Percentiles rank a stretch among this genome's conserved stretches.
Conservation (phyloP, 2,888 invertebrate species). For the Scaptomyza reducta region DNA sequence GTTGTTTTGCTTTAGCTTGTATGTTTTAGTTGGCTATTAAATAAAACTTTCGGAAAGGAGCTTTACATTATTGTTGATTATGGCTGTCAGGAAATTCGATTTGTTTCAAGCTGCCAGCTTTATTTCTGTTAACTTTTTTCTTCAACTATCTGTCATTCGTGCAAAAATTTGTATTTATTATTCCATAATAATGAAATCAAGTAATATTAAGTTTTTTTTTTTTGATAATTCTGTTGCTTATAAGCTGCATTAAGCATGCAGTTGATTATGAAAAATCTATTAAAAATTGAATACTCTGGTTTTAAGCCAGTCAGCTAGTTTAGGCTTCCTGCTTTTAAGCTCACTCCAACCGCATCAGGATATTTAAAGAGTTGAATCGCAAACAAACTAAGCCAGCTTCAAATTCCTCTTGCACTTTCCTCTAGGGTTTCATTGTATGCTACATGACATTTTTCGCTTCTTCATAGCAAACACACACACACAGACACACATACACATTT, state of each 20-base stretch:
- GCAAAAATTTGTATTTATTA: conserved; percentile 5
- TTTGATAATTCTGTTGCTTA: no score
- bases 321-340: not conserved
- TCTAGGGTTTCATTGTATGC: not conserved
- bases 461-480: conserved; percentile 11
- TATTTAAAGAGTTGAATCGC: not conserved
- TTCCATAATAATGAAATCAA: not conserved
- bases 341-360: not conserved
- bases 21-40: conserved; percentile 10
- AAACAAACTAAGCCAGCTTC: conserved; percentile 32
- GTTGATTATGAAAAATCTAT: not conserved
- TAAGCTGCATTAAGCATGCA: not conserved
- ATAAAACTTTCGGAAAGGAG: not conserved
- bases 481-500: conserved; percentile 4
- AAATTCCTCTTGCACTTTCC: conserved; percentile 27
- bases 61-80: conserved; percentile 16
- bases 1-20: conserved; percentile 12
- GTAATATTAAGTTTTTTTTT: no score
- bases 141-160: not conserved
- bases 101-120: conserved; percentile 23
- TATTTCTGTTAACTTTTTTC: not conserved
- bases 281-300: not conserved
- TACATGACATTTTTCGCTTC: conserved; percentile 38
- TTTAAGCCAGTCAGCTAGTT: not conserved
- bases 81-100: conserved; percentile 49